Evolutionary conservation across 2,797 vertebrate species (phyloP), one percentile per base, ranked within the genome.

Genomic region (Mallotus villosus): DNA sequence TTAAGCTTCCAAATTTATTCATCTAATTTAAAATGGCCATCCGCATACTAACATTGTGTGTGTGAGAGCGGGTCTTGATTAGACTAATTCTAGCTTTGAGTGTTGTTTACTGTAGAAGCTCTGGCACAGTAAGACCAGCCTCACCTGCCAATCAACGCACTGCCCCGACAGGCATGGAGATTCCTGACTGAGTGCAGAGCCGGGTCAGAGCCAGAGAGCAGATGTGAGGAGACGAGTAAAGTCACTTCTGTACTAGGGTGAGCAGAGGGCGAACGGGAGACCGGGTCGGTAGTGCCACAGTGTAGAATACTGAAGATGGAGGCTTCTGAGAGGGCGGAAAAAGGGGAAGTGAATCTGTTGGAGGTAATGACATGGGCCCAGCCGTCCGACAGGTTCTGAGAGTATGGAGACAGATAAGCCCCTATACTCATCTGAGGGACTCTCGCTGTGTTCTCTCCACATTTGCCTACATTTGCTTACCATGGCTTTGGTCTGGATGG

Each of bases 1-100:
- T 93, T 91, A 92, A 79, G 76, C 80, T 66, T 78, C 81, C 75
- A 85, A 91, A 91, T 92, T 84, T 91, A 90, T 91, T 90, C 85
- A 90, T 91, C 79, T 88, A 82, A 90, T 92, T 92, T 92, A 84
- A 88, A 91, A 87, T 78, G 80, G 79, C 80, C 61, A 29, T 82
- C 70, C 78, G 74, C 86, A 82, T 74, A 74, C 71, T 68, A 75
- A 78, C 74, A 71, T 80, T 80, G 81, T 78, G 68, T 21, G 19
- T 2, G 41, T 70, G 32, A 80, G 70, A 80, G 79, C 67, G 72
- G 70, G 80, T 72, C 59, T 85, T 81, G 77, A 82, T 84, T 51
- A 25, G n/a, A 2, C 70, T 91, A 90, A 91, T 86, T 89, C 82
- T 84, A 41, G 88, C 90, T 89, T 71, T 81, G 63, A 89, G 87